Evolutionary conservation across 1,140 invertebrate species (phyloP).

Genomic region (Tyrophagus putrescentiae): DNA sequence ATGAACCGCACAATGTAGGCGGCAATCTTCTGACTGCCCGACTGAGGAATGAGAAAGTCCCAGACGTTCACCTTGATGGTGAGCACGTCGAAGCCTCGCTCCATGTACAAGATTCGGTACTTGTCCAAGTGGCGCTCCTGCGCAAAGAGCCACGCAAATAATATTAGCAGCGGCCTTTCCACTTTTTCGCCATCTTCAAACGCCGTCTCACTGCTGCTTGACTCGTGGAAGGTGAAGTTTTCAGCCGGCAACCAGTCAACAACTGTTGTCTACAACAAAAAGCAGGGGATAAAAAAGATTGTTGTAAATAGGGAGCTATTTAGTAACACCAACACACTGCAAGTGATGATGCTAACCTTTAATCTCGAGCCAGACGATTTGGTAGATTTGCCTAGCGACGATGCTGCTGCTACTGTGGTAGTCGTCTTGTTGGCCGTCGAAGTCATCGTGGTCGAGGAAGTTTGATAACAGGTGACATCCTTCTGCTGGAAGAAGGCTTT

Average conservation of each 20-base stretch:
- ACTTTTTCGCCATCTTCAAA: not conserved
- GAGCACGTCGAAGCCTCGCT: conserved; percentile 70
- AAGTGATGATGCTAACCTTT: not conserved
- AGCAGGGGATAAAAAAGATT: not conserved
- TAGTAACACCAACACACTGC: not conserved
- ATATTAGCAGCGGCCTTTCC: conserved; percentile 44
- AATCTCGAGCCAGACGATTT: conserved; percentile 1
- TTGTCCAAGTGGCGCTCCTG: conserved; percentile 67
- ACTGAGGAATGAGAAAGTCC: conserved; percentile 63
- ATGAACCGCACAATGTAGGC: conserved; percentile 55
- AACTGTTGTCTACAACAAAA: not conserved
- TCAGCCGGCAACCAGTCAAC: not conserved
- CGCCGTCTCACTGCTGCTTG: too few species aligned
- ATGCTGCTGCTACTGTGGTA: not conserved
- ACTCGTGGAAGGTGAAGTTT: conserved; percentile 8
- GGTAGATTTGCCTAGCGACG: not conserved
- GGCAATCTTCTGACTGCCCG: conserved; percentile 47
- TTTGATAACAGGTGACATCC: conserved; percentile 2
- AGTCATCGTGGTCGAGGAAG: conserved; percentile 4
- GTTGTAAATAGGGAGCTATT: not conserved
- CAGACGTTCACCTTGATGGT: conserved; percentile 58
- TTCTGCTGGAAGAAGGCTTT: conserved; percentile 11
- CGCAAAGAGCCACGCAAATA: conserved; percentile 67
- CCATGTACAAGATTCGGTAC: conserved; percentile 60
- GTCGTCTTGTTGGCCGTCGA: not conserved